These are phyloP conservation scores for Rhea americana DNA, from an alignment of 2,113 vertebrate genomes.

Conservation along the genomic window DNA sequence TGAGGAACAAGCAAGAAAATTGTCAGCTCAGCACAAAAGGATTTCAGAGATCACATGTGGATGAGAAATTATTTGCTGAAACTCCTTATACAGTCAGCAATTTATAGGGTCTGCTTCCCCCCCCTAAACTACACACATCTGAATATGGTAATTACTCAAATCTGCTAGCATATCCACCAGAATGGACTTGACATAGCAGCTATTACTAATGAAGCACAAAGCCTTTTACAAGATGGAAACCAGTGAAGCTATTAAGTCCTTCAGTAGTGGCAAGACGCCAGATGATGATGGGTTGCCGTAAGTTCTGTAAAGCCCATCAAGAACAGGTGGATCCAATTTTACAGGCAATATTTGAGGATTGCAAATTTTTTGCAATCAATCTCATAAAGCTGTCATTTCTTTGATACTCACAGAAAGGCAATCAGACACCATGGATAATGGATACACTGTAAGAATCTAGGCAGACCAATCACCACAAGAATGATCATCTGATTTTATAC, in stretches of 20 bases:
- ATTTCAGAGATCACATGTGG: background rate
- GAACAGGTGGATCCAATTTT: background rate
- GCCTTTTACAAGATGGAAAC: constrained; percentile 13
- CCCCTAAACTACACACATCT: background rate
- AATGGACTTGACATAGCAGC: constrained; percentile 28
- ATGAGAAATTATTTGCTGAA: constrained; percentile 26
- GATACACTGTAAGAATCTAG: background rate
- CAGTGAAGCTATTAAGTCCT: background rate
- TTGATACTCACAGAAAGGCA: background rate
- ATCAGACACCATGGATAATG: background rate
- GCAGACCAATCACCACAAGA: background rate
- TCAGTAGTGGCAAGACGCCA: constrained; percentile 8
- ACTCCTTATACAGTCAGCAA: constrained; percentile 4
- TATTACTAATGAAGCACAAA: background rate
- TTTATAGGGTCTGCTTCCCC: background rate
- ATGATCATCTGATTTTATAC: background rate
- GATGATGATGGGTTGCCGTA: background rate
- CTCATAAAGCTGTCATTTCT: background rate
- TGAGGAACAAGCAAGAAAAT: background rate
- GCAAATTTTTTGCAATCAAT: background rate
- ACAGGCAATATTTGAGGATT: background rate
- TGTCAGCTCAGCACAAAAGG: background rate
- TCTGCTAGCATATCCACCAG: constrained; percentile 4
- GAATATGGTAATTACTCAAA: constrained; percentile 18
- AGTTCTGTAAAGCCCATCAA: background rate